phyloP scores from a whole-genome alignment of 1,140 invertebrate species.

The Pogonus chalceus region DNA sequence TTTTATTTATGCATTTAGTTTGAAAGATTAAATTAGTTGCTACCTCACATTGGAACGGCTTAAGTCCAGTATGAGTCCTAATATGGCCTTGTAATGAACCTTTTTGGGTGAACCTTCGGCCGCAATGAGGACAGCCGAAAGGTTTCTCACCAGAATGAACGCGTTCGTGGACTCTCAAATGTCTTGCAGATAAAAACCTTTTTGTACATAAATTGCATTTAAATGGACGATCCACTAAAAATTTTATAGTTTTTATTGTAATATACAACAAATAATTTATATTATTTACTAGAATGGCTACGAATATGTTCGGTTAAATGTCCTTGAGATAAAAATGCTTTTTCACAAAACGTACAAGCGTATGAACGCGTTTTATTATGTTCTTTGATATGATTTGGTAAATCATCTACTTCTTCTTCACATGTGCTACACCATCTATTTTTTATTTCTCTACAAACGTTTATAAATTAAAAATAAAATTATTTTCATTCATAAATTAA shows the following conservation, averaged over 20 bases:
- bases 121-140: constrained; percentile 69
- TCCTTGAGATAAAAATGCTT: background rate
- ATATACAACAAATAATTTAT: background rate
- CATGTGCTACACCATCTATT: constrained; percentile 13
- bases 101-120: constrained; percentile 4
- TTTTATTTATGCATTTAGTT: background rate
- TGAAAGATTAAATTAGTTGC: background rate
- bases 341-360: constrained; percentile 11
- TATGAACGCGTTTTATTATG: constrained; percentile 1
- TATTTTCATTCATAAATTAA: background rate
- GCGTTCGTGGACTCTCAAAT: constrained; percentile 61
- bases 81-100: constrained; percentile 5
- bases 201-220: constrained; percentile 11
- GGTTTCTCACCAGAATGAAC: constrained; percentile 68
- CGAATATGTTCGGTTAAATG: constrained; percentile 12
- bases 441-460: constrained; percentile 11
- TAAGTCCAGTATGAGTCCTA: background rate
- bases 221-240: constrained; percentile 2
- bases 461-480: background rate
- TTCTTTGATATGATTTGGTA: background rate
- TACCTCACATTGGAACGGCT: background rate
- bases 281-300: constrained; percentile 11
- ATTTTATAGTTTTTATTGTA: background rate
- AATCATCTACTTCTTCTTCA: constrained; percentile 11
- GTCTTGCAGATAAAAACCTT: constrained; percentile 34